Percentiles rank a stretch among this genome's conserved stretches.
These are phyloP conservation scores for Microtus agrestis DNA, from an alignment of 2,797 vertebrate species.

Conservation along the genomic window DNA sequence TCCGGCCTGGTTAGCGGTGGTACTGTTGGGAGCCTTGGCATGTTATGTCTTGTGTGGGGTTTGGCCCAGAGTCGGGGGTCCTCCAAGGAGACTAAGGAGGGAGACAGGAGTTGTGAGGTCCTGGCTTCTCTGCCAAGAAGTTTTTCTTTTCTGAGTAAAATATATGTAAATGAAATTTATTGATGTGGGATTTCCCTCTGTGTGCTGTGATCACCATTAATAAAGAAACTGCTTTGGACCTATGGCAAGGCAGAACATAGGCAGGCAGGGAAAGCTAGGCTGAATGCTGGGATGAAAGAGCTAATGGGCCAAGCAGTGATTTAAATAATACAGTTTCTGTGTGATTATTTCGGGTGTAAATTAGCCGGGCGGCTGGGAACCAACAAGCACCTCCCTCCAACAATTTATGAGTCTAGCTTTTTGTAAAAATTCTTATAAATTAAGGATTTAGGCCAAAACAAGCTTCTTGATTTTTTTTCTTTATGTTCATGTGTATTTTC, in stretches of 20 bases:
- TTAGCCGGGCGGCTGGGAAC: too few species aligned
- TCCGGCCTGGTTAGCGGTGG: not conserved
- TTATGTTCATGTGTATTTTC: not conserved
- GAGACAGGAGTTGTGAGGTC: not conserved
- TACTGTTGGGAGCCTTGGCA: not conserved
- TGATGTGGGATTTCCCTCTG: too few species aligned
- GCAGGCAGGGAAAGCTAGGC: too few species aligned
- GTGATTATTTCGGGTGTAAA: too few species aligned
- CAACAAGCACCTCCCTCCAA: too few species aligned
- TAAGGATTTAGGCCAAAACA: not conserved
- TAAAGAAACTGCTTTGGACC: too few species aligned
- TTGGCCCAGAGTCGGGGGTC: not conserved
- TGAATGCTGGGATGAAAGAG: too few species aligned
- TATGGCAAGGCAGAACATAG: too few species aligned
- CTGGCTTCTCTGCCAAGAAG: not conserved
- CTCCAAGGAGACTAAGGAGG: not conserved
- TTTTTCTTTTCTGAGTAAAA: not conserved
- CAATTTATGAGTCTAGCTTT: not conserved
- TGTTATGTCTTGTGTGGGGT: not conserved
- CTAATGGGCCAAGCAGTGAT: too few species aligned
- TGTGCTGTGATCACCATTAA: too few species aligned
- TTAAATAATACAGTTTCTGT: too few species aligned
- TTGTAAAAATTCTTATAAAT: not conserved
- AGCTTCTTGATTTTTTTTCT: not conserved
- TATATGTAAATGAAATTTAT: not conserved